Conservation (phyloP, 2,888 invertebrate species). For the Hylaea fasciaria region DNA sequence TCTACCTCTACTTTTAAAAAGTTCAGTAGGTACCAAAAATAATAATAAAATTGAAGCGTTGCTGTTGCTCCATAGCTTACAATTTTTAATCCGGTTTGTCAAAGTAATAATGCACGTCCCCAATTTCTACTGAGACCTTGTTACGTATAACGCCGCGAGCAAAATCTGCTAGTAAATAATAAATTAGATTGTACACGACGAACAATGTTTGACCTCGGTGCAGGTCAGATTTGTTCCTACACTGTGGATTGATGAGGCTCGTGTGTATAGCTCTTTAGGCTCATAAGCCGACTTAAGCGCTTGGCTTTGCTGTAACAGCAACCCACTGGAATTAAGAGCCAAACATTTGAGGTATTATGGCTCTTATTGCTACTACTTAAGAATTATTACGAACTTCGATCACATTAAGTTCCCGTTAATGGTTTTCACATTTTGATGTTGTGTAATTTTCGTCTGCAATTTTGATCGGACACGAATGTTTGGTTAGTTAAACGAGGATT, state of each 20-base stretch:
- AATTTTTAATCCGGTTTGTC: neutral
- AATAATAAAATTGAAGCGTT: neutral
- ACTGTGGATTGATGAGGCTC: constrained; percentile 38
- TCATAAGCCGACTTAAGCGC: constrained; percentile 43
- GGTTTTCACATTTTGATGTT: constrained; percentile 30
- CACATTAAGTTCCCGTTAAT: constrained; percentile 28
- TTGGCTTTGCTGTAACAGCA: constrained; percentile 41
- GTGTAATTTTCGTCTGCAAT: constrained; percentile 40
- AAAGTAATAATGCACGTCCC: constrained; percentile 4
- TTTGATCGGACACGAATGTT: constrained; percentile 34
- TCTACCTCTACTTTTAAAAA: too few species aligned
- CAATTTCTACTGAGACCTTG: constrained; percentile 14
- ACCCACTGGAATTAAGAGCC: constrained; percentile 33
- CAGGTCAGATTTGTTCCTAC: constrained; percentile 40
- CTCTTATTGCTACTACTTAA: constrained; percentile 36
- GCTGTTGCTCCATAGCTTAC: neutral
- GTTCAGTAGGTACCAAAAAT: too few species aligned
- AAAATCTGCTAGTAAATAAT: constrained; percentile 35
- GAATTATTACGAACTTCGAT: constrained; percentile 30
- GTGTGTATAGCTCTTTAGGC: constrained; percentile 36
- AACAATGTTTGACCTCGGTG: constrained; percentile 39
- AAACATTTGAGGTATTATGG: constrained; percentile 28
- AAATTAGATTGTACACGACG: constrained; percentile 37
- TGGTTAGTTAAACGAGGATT: constrained; percentile 40
- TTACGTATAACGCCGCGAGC: constrained; percentile 9